Base-by-base conservation (phyloP, 2,113 vertebrate genomes). In the Chascanopsetta lugubris region DNA sequence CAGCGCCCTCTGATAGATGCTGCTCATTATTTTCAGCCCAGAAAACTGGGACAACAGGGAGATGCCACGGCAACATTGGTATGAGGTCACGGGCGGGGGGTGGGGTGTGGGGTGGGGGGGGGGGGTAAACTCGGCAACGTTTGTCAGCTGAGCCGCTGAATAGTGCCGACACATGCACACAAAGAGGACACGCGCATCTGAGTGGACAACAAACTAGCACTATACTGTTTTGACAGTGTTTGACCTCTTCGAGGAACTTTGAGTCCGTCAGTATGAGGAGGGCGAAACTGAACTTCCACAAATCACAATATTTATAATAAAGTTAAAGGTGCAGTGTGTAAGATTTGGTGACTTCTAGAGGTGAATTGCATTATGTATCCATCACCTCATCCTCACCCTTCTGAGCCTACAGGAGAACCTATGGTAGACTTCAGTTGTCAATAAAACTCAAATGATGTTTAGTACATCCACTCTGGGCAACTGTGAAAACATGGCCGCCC, bases 11-110 rank as follows among this genome's bases (percentile, higher is more conserved):
- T 86, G 84, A 87, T 83, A 87, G 85, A 91, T 80, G 87, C 73
- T 76, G 86, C 75, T 90, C 87, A 88, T 89, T 89, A 88, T 85
- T 86, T 86, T 84, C 75, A 84, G 43, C 81, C 79, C 69, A 68
- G 65, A 87, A 87, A 87, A 80, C 63, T 74, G 55, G 82, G 80
- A 88, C 82, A 88, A 83, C 55, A 80, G 79, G 77, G 64, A 75
- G 66, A 77, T 50, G 71, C 50, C 46, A 79, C 74, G 49, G 77
- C 75, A 83, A 87, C 75, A 60, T 61, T 67, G 68, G 47, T 69
- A 75, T 6, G 51, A 53, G 85, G 87, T 90, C 75, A 87, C 59
- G 21, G 58, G 43, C 72, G 70, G 46, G n/a, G 21, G 58, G 43
- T 71, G 70, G 46, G 68, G 47, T 69, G 72, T 6, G 51, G 49